Evolutionary conservation across 2,113 vertebrate genomes (phyloP), one percentile per base, ranked within the genome.

Genomic region (Tachysurus fulvidraco): DNA sequence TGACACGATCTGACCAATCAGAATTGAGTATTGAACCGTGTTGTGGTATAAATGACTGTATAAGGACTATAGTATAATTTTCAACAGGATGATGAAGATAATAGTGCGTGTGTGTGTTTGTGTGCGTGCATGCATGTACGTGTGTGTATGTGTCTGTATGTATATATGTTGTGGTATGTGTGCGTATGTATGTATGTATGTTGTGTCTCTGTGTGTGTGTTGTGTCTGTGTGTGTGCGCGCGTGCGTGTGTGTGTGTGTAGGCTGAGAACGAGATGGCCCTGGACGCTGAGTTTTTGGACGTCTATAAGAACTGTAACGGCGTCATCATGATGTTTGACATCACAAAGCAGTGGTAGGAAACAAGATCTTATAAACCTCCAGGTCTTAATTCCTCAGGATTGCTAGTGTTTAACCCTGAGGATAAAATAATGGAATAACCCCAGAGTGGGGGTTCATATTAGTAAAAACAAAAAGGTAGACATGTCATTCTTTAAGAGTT

Each of bases 271-370:
- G 97, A 98, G 88, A 94, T 99, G 95, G 98, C 98, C 65, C 94
- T 99, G 92, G 98, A 99, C 71, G 98, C 98, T 0, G 97, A 99
- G 93, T 99, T 99, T 92, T 93, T 99, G 85, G 98, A 99, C 1
- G 98, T 99, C 36, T 99, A 99, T 93, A 98, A 99, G 92, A 99
- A 98, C 93, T 99, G 98, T 90, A 98, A 97, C 0, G 98, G 98
- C 0, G 96, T 99, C 28, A 97, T 99, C 93, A 97, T 99, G 97
- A 98, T 99, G 97, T 99, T 99, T 82, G 98, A 99, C 93, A 99
- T 99, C 89, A 99, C 98, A 91, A 99, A 99, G 88, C 98, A 99
- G 92, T 99, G 98, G 98, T 99, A 78, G 0, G 28, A 62, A 76
- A 44, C 62, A n/a, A 50, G n/a, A 16, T 71, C 50, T 67, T 67